Evolutionary conservation across 2,113 vertebrate species (phyloP).

Genomic region (Gavia stellata): DNA sequence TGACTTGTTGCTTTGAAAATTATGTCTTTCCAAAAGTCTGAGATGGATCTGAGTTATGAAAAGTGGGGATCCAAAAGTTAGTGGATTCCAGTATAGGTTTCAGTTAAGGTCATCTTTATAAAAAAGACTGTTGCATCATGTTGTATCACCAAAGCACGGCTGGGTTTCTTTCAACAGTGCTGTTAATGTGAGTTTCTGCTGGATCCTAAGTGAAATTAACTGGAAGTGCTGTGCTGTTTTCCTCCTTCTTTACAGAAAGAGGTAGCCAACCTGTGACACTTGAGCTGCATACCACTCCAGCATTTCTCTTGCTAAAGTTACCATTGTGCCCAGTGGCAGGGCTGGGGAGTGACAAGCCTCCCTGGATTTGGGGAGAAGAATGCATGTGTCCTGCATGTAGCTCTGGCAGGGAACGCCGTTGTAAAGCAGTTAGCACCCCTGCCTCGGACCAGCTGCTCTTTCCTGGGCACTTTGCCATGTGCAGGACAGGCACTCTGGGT

Average conservation of each 20-base stretch:
- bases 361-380: background rate
- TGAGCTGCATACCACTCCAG: background rate
- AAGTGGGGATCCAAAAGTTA: background rate
- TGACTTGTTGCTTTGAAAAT: background rate
- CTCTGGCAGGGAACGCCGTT: background rate
- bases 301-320: background rate
- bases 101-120: background rate
- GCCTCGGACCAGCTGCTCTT: background rate
- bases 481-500: background rate
- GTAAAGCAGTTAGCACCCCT: background rate
- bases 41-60: background rate
- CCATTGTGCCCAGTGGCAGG: background rate
- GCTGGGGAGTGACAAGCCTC: background rate
- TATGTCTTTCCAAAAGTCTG: background rate
- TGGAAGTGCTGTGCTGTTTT: background rate
- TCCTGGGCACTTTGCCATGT: background rate
- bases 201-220: background rate
- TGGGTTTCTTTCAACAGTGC: background rate
- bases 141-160: accelerated
- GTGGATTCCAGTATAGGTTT: background rate
- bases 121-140: background rate
- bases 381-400: accelerated
- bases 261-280: background rate
- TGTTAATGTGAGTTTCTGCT: background rate
- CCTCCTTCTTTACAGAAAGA: background rate